These are phyloP conservation scores for Archilochus colubris DNA, from an alignment of 2,113 vertebrate genomes.

Conservation along the genomic window DNA sequence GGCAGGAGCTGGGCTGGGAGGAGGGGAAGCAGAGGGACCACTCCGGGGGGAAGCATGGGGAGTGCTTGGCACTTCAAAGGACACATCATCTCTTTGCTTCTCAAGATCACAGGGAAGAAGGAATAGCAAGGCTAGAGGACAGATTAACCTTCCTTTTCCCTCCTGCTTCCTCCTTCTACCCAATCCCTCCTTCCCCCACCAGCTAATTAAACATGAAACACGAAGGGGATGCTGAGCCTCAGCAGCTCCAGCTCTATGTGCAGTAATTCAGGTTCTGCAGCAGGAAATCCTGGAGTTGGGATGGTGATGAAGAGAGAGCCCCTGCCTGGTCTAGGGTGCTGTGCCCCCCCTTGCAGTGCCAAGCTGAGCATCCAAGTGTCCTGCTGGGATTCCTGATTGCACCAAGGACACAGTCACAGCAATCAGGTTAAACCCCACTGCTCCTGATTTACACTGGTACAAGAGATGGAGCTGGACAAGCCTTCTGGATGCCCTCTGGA, in stretches of 20 bases:
- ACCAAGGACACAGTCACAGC: not conserved
- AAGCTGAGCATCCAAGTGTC: not conserved
- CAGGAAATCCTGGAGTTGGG: not conserved
- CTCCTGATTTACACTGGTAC: not conserved
- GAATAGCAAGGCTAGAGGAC: constrained; percentile 50
- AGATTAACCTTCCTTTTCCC: constrained; percentile 68
- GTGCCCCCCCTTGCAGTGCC: fast-evolving
- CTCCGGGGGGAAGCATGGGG: not conserved
- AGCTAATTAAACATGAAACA: constrained; percentile 64
- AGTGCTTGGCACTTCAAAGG: constrained; percentile 65
- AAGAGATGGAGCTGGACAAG: not conserved
- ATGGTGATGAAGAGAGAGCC: not conserved
- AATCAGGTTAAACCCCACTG: fast-evolving
- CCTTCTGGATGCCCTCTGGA: not conserved
- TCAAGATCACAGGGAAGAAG: constrained; percentile 47
- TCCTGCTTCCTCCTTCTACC: constrained; percentile 36
- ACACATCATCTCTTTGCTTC: constrained; percentile 47
- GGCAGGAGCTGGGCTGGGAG: not conserved
- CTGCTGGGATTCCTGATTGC: not conserved
- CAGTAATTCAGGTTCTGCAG: not conserved
- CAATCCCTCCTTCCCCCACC: constrained; percentile 37
- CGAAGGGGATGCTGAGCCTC: constrained; percentile 11
- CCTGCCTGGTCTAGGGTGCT: fast-evolving
- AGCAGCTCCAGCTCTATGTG: not conserved
- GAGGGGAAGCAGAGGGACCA: not conserved